phyloP scores from a whole-genome alignment of 2,113 vertebrate species.

The Paradisaea rubra region DNA sequence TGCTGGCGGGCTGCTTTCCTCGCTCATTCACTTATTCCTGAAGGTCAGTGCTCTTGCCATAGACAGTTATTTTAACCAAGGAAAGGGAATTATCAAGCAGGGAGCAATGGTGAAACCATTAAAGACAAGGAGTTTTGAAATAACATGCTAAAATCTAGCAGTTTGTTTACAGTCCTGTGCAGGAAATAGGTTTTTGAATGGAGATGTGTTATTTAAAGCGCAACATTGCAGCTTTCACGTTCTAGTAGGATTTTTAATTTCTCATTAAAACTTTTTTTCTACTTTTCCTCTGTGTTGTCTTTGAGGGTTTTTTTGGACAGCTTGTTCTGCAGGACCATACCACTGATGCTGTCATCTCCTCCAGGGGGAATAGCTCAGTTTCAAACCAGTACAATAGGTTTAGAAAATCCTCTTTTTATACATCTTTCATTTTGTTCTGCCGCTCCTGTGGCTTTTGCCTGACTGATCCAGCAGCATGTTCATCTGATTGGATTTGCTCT shows the following conservation, averaged over 20 bases:
- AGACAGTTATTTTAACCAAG: background rate
- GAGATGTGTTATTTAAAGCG: background rate
- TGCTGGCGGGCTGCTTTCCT: background rate
- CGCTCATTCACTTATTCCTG: background rate
- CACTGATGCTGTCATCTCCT: background rate
- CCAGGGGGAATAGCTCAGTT: background rate
- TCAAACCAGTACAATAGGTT: constrained; percentile 9
- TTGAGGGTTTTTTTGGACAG: background rate
- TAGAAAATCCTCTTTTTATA: constrained; percentile 38
- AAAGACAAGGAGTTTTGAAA: background rate
- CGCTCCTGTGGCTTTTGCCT: background rate
- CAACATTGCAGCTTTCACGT: background rate
- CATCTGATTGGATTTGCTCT: constrained; percentile 59
- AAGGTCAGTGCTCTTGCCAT: background rate
- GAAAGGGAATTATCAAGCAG: background rate
- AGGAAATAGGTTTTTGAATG: background rate
- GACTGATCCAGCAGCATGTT: constrained; percentile 38
- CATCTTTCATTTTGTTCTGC: background rate
- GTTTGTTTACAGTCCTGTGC: background rate
- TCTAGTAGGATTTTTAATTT: background rate
- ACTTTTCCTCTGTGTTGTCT: background rate
- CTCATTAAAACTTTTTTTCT: background rate
- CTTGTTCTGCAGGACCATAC: background rate
- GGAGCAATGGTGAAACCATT: background rate
- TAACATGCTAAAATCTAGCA: accelerated